These are phyloP conservation scores for Eretmocerus hayati DNA, from an alignment of 2,888 invertebrate species.

Conservation along the genomic window DNA sequence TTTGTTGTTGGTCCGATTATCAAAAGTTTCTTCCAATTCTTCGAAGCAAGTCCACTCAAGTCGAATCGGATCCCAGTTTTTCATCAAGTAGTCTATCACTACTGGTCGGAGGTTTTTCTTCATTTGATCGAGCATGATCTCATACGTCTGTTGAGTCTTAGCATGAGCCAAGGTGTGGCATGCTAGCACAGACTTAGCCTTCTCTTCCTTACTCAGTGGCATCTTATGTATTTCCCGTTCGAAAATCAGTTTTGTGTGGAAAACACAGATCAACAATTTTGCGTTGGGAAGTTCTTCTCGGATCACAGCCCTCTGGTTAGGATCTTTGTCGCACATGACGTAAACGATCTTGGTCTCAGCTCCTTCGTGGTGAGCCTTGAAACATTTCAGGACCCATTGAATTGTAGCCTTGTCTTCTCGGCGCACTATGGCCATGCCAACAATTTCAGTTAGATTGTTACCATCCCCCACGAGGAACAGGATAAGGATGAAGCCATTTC, in stretches of 20 bases:
- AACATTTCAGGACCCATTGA: constrained; percentile 9
- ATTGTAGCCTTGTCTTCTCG: constrained; percentile 10
- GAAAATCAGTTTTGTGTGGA: constrained; percentile 10
- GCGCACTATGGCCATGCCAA: background rate
- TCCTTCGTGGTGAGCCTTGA: constrained; percentile 7
- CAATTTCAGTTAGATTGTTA: background rate
- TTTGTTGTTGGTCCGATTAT: background rate
- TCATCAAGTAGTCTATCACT: background rate
- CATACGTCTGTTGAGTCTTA: background rate
- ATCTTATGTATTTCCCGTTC: constrained; percentile 1
- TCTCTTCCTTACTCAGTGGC: background rate
- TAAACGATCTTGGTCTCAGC: constrained; percentile 9
- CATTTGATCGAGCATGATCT: background rate
- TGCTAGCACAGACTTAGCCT: background rate
- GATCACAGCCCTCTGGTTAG: constrained; percentile 9
- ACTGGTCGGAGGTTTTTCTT: background rate
- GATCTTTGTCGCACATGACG: constrained; percentile 21
- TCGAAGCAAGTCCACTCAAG: background rate
- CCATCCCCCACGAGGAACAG: background rate
- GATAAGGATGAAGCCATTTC: background rate
- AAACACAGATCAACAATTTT: constrained; percentile 14
- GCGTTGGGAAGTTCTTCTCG: constrained; percentile 6
- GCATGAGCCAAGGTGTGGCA: background rate
- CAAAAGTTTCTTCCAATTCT: background rate
- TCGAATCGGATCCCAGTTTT: background rate